Base-by-base conservation (phyloP, 2,797 vertebrate species). In the Siniperca obscura region DNA sequence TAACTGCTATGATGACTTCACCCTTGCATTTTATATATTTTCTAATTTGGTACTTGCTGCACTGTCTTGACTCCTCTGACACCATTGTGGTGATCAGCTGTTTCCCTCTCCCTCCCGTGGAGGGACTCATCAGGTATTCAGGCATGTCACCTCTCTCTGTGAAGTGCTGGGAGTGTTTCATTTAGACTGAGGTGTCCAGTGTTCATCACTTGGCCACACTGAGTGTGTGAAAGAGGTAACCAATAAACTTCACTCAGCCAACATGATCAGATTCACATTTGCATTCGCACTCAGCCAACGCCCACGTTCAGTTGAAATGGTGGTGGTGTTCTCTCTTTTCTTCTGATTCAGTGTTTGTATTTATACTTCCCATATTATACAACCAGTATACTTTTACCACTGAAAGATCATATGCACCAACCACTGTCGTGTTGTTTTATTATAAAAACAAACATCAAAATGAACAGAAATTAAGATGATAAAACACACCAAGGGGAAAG, bases 381-480 rank as follows among this genome's bases (percentile, higher is more conserved):
- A 38, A 19, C 30, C 14, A 1, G 6, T 11, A 3, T 12, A 62
- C 56, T 30, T 40, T 21, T 19, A 30, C 42, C 16, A 27, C 34
- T 27, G 8, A 86, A 69, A 71, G 16, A 80, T 27, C 12, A 53
- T 2, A 57, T 3, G 56, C 1, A 6, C 17, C 21, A 78, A 71
- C 40, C 67, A 81, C 50, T 34, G 71, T 74, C 76, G 81, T 82
- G 71, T 74, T 82, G 77, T 93, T 95, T 95, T 95, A 94, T 94
- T 94, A 94, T 61, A 94, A 95, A 80, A 95, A 93, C 81, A 89
- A 92, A 90, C 85, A 90, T 84, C 65, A 81, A 90, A 90, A 93
- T 74, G 8, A 86, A 89, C 82, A 81, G 30, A 89, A 89, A 89
- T 81, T 73, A 81, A 83, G 84, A 94, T 81, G 84, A 85, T 62